A percentile compares a stretch with the other conserved stretches of the same genome.
phyloP scores from a whole-genome alignment of 1,140 invertebrate species.

The Paralvinella palmiformis region DNA sequence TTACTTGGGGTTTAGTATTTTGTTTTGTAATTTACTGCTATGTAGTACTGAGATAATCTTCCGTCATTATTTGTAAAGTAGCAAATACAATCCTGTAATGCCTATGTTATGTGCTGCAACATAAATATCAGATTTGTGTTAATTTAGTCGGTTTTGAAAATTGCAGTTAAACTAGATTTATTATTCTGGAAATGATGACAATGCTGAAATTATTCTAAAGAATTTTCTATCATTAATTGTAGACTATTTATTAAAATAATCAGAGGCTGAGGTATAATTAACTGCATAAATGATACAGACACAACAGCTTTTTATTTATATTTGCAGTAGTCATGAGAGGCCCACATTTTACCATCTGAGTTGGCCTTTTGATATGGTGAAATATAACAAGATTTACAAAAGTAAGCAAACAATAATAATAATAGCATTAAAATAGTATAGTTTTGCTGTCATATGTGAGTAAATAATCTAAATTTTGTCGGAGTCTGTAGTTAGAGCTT shows the following conservation, averaged over 20 bases:
- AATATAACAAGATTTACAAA: constrained; percentile 70
- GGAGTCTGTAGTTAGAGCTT: not conserved
- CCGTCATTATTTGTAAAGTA: not conserved
- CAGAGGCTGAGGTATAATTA: not conserved
- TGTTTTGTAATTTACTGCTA: not conserved
- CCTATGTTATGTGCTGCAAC: not conserved
- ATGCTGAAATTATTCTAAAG: not conserved
- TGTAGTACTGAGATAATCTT: not conserved
- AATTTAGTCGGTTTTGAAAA: not conserved
- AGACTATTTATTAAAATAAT: not conserved
- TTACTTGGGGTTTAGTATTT: no score
- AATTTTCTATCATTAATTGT: not conserved
- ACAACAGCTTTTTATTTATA: not conserved
- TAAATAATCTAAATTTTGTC: not conserved
- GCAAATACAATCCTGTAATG: no score
- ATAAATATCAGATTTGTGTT: not conserved
- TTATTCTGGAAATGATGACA: not conserved
- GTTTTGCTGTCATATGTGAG: not conserved
- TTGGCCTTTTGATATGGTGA: constrained; percentile 58
- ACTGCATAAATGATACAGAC: not conserved
- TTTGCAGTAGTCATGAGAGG: constrained; percentile 55
- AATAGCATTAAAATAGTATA: not conserved
- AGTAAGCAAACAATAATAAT: constrained; percentile 24
- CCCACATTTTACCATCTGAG: constrained; percentile 42
- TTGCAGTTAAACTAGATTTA: not conserved